phyloP scores from a whole-genome alignment of 2,113 vertebrate genomes.

The Gnathonemus longibarbis region DNA sequence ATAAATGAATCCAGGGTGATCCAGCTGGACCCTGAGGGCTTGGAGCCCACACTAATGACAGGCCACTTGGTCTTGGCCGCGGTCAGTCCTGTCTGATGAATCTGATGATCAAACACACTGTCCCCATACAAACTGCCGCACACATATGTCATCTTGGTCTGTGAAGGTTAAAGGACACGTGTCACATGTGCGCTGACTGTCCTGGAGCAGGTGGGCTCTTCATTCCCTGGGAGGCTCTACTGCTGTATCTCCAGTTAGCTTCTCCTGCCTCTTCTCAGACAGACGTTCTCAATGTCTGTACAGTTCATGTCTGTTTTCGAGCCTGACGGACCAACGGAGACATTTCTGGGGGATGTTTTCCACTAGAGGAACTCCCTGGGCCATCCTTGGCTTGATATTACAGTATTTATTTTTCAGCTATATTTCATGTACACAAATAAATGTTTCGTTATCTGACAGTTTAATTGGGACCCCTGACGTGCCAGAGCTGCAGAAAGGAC shows the following conservation, averaged over 20 bases:
- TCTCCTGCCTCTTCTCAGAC: background rate
- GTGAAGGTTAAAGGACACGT: background rate
- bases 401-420: background rate
- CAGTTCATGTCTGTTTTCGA: background rate
- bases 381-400: background rate
- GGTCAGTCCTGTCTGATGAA: background rate
- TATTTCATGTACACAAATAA: background rate
- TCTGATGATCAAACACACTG: background rate
- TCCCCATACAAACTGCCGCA: background rate
- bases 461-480: background rate
- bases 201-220: background rate
- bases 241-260: background rate
- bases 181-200: background rate
- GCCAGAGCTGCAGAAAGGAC: background rate
- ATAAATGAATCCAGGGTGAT: background rate
- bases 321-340: background rate
- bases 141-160: background rate
- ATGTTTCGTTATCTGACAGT: background rate
- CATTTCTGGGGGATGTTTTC: background rate
- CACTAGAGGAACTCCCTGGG: background rate
- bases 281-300: background rate
- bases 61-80: background rate
- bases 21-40: constrained; percentile 23
- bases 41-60: background rate
- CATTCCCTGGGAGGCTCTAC: background rate